Percentiles rank a stretch among this genome's conserved stretches.
Conservation (phyloP, 1,140 invertebrate species). For the Bombus confusus region DNA sequence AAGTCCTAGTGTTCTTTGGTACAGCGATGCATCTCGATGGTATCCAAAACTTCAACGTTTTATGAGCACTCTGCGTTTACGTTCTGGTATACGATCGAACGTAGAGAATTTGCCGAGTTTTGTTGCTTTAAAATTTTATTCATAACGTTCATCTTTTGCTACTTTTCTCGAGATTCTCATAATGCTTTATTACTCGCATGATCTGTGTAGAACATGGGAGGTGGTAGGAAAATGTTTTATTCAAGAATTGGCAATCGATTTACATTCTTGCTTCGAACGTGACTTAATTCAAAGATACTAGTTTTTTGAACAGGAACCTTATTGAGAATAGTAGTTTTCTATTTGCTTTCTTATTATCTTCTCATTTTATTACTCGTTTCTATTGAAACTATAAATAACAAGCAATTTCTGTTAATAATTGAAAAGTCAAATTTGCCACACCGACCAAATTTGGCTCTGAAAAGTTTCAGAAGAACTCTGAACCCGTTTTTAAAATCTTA, state of each 20-base stretch:
- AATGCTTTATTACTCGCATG: neutral
- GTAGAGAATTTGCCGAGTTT: neutral
- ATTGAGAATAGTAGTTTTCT: neutral
- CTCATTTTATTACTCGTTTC: neutral
- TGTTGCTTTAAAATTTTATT: neutral
- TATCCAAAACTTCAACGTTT: slow-evolving; percentile 57
- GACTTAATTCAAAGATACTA: neutral
- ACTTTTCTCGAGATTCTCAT: neutral
- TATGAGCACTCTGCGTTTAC: slow-evolving; percentile 39
- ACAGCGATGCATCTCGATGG: slow-evolving; percentile 1
- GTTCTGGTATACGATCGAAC: slow-evolving; percentile 4
- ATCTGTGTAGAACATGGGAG: neutral
- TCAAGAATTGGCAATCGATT: neutral
- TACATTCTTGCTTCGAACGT: neutral
- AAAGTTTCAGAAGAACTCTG: too few relatives aligned
- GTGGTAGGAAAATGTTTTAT: neutral
- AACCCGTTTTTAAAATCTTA: neutral
- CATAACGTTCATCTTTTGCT: neutral
- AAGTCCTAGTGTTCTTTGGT: slow-evolving; percentile 33
- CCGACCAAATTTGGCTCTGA: too few relatives aligned
- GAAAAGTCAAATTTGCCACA: neutral
- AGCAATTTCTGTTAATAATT: neutral
- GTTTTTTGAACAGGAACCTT: neutral
- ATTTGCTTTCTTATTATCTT: neutral
- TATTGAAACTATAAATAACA: neutral